phyloP scores from a whole-genome alignment of 2,113 vertebrate species.

The Diglossa brunneiventris region DNA sequence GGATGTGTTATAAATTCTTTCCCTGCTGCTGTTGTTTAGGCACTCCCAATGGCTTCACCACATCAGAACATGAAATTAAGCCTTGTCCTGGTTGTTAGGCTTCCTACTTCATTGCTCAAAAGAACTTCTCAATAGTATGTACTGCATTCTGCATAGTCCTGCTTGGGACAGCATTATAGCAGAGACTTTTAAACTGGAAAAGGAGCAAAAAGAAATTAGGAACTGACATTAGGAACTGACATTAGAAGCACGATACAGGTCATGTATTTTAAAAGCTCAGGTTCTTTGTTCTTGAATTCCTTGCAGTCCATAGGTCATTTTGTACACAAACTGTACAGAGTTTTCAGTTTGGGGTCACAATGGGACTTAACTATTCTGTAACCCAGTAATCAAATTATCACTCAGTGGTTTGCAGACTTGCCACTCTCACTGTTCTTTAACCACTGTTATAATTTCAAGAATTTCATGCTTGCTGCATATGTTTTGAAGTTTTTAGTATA shows the following conservation, averaged over 20 bases:
- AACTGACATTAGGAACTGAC: not conserved
- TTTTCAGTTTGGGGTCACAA: not conserved
- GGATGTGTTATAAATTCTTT: not conserved
- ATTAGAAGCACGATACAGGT: not conserved
- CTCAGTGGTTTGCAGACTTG: slow-evolving; percentile 26
- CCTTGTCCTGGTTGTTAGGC: not conserved
- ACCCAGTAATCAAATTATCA: slow-evolving; percentile 3
- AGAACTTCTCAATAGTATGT: not conserved
- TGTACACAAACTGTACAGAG: not conserved
- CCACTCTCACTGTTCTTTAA: not conserved
- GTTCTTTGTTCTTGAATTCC: not conserved
- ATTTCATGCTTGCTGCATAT: not conserved
- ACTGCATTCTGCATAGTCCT: not conserved
- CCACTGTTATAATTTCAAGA: not conserved
- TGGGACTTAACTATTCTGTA: not conserved
- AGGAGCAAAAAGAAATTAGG: not conserved
- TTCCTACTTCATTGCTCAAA: not conserved
- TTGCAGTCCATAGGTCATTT: not conserved
- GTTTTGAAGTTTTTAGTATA: not conserved
- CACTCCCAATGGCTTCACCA: not conserved
- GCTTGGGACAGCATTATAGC: not conserved
- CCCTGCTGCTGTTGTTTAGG: not conserved
- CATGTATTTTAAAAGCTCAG: not conserved
- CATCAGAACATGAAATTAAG: not conserved
- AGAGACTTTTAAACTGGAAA: not conserved